These are phyloP conservation scores for Esperia sulphurella DNA, from an alignment of 2,888 invertebrate species.

Conservation along the genomic window DNA sequence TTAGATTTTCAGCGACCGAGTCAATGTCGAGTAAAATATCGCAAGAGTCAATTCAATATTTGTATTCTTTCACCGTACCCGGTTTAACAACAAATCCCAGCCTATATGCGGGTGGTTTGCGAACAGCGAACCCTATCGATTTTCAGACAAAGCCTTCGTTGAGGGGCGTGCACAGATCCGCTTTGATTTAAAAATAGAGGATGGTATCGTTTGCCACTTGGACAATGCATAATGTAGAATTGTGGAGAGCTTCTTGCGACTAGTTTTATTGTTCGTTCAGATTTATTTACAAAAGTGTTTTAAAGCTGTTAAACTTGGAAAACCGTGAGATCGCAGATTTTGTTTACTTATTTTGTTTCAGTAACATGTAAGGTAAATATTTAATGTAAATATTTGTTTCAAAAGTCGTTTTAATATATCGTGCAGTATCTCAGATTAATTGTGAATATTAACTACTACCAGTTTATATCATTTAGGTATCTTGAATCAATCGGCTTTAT, in stretches of 20 bases:
- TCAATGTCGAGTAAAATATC: neutral
- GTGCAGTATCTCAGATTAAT: too few relatives aligned
- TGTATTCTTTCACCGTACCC: neutral
- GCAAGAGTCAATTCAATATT: neutral
- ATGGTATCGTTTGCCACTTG: conserved; percentile 23
- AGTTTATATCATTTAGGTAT: too few relatives aligned
- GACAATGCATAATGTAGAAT: conserved; percentile 19
- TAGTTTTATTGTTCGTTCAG: neutral
- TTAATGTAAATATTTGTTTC: too few relatives aligned
- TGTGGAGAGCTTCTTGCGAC: conserved; percentile 1
- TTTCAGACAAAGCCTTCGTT: conserved; percentile 24
- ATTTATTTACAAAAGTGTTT: neutral
- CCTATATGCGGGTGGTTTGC: conserved; percentile 11
- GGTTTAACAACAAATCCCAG: conserved; percentile 19
- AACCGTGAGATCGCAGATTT: too few relatives aligned
- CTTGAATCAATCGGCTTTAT: too few relatives aligned
- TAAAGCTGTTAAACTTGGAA: too few relatives aligned
- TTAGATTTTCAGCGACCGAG: neutral
- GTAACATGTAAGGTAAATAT: too few relatives aligned
- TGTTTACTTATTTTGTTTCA: too few relatives aligned
- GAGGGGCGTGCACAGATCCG: neutral
- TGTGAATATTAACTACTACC: too few relatives aligned
- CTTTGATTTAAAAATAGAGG: conserved; percentile 32
- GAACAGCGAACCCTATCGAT: conserved; percentile 37
- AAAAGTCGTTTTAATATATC: too few relatives aligned